Evolutionary conservation across 2,113 vertebrate species (phyloP).

Genomic region (Setophaga coronata): DNA sequence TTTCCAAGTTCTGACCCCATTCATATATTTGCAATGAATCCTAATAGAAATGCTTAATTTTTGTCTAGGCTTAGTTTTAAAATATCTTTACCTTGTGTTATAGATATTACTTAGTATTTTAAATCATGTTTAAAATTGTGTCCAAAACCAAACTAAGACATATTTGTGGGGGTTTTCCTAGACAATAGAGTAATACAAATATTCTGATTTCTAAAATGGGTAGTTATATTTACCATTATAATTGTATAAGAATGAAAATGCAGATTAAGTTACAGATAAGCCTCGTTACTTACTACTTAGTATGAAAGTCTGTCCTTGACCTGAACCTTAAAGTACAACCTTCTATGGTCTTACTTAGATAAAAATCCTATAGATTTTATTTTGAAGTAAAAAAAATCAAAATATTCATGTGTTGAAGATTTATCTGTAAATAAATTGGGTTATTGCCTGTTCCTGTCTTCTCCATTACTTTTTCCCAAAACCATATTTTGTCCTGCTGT

Average conservation of each 20-base stretch:
- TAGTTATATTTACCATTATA: neutral
- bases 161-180: fast-evolving
- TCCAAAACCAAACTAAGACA: neutral
- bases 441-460: neutral
- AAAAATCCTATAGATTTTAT: neutral
- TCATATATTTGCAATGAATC: neutral
- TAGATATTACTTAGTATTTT: neutral
- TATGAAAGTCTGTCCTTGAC: neutral
- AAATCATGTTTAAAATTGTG: neutral
- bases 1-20: too few species aligned
- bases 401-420: neutral
- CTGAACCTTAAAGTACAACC: neutral
- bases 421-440: neutral
- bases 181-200: neutral
- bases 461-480: neutral
- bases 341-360: neutral
- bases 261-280: neutral
- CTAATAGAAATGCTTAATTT: neutral
- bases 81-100: neutral
- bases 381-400: neutral
- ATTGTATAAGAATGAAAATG: neutral
- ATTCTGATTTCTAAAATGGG: neutral
- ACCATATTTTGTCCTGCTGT: neutral
- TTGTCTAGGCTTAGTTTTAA: neutral
- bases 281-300: neutral